These are phyloP conservation scores for Trichopoda pennipes DNA, from an alignment of 2,888 invertebrate species.

Conservation along the genomic window DNA sequence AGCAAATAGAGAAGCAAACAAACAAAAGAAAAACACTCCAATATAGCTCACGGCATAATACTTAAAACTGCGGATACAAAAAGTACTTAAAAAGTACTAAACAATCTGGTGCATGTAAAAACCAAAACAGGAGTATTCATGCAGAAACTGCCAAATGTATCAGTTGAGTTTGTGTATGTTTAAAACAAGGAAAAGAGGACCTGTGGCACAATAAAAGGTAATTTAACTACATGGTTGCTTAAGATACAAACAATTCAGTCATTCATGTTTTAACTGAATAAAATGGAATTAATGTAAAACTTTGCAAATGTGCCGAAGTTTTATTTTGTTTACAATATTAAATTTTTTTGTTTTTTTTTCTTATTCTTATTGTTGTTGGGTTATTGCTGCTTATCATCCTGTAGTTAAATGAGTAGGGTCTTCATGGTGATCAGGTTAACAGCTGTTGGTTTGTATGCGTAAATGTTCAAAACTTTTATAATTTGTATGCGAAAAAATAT, in stretches of 20 bases:
- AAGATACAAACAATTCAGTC: conserved; percentile 31
- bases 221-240: conserved; percentile 25
- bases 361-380: conserved; percentile 10
- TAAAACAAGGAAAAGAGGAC: conserved; percentile 40
- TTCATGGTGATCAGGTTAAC: conserved; percentile 46
- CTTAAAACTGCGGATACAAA: conserved; percentile 59
- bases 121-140: neutral
- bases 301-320: conserved; percentile 54
- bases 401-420: conserved; percentile 61
- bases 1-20: neutral
- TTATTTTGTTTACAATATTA: conserved; percentile 31
- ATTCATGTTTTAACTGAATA: conserved; percentile 65
- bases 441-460: conserved; percentile 41
- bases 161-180: conserved; percentile 6
- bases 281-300: conserved; percentile 64
- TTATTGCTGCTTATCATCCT: conserved; percentile 49
- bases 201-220: conserved; percentile 64
- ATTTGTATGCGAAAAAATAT: conserved; percentile 47
- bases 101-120: conserved; percentile 63
- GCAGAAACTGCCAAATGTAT: conserved; percentile 38
- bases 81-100: conserved; percentile 64
- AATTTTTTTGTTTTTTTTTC: conserved; percentile 4
- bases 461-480: conserved; percentile 34
- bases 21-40: conserved; percentile 29
- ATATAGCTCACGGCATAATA: conserved; percentile 52